Conservation (phyloP, 1,140 invertebrate species). For the Mylabris phalerata region DNA sequence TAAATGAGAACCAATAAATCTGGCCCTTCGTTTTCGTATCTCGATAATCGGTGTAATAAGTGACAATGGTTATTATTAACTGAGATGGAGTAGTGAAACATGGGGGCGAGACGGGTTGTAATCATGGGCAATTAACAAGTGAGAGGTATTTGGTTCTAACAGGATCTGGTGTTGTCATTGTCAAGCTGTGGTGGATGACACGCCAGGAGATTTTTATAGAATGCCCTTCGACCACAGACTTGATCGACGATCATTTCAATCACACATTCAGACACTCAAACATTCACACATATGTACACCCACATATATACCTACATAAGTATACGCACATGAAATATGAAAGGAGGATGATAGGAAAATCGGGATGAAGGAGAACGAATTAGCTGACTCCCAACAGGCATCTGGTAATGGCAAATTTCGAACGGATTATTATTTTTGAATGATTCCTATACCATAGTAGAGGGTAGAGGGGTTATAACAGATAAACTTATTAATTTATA, state of each 20-base stretch:
- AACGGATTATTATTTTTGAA: conserved; percentile 8
- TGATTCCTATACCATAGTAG: neutral
- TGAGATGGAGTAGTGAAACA: conserved; percentile 5
- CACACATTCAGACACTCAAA: conserved; percentile 4
- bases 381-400: conserved; percentile 1
- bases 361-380: neutral
- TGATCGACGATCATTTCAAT: conserved; percentile 16
- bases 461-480: conserved; percentile 10
- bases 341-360: neutral
- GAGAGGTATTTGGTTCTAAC: conserved; percentile 21
- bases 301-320: neutral
- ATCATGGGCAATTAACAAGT: conserved; percentile 22
- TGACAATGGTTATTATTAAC: conserved; percentile 23
- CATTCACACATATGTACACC: neutral
- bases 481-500: neutral
- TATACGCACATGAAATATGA: neutral
- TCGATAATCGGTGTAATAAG: conserved; percentile 7
- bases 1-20: conserved; percentile 22
- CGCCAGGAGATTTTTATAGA: conserved; percentile 15
- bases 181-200: conserved; percentile 13
- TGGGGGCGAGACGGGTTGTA: conserved; percentile 14
- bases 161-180: conserved; percentile 22
- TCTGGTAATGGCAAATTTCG: conserved; percentile 10
- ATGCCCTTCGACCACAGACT: conserved; percentile 16
- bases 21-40: conserved; percentile 12